Conservation (phyloP, 2,888 invertebrate genomes). For the Trachelus troglodyta region DNA sequence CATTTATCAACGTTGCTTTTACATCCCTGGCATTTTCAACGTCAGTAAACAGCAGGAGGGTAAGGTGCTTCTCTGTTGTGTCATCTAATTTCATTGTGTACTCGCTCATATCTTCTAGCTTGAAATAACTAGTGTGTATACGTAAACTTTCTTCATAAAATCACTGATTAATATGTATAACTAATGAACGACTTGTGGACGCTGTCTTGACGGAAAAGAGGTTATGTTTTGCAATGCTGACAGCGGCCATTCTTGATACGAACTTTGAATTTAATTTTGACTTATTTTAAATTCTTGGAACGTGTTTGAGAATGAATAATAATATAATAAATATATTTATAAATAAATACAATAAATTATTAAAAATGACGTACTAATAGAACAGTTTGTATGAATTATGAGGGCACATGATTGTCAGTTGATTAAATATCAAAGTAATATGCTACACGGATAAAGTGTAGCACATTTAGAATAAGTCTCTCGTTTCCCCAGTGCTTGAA, state of each 20-base stretch:
- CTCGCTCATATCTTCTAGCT: constrained; percentile 2
- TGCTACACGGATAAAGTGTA: constrained; percentile 14
- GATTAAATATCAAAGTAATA: background rate
- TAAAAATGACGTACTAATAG: background rate
- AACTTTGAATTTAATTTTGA: background rate
- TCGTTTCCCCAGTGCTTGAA: constrained; percentile 34
- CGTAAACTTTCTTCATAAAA: background rate
- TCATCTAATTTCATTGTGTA: constrained; percentile 63
- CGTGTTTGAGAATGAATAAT: background rate
- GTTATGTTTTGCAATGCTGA: background rate
- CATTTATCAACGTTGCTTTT: constrained; percentile 69
- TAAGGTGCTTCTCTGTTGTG: constrained; percentile 64
- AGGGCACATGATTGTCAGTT: background rate
- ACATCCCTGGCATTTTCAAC: constrained; percentile 72
- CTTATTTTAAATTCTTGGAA: background rate
- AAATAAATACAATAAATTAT: background rate
- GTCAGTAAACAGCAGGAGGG: constrained; percentile 70
- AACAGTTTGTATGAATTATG: background rate
- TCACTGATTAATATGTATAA: background rate
- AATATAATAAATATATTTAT: background rate
- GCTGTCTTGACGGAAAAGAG: background rate
- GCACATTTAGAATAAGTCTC: constrained; percentile 36
- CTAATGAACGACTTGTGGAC: background rate
- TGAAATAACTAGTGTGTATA: background rate
- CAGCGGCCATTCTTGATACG: background rate